Conservation (phyloP, 1,140 invertebrate genomes). For the Solenopsis invicta region DNA sequence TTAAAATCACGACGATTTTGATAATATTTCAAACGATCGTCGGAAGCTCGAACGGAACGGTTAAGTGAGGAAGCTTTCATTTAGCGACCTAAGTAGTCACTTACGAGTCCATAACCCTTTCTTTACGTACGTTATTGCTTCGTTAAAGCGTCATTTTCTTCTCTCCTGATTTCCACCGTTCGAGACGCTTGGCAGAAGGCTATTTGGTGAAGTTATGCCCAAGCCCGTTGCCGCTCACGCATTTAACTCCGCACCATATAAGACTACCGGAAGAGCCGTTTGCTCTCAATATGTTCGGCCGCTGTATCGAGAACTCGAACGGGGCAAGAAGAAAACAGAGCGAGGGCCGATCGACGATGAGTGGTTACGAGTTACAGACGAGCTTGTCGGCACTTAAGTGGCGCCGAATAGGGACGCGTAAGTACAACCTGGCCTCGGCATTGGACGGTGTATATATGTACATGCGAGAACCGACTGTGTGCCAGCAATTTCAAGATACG, state of each 20-base stretch:
- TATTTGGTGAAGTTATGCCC: constrained; percentile 66
- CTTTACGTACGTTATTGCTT: constrained; percentile 74
- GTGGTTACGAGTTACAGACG: constrained; percentile 73
- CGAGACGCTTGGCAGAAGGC: constrained; percentile 49
- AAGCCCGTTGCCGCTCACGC: constrained; percentile 21
- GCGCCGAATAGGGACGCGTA: constrained; percentile 73
- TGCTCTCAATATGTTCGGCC: constrained; percentile 71
- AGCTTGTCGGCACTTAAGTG: constrained; percentile 74
- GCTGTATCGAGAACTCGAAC: constrained; percentile 37
- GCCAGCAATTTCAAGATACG: constrained; percentile 13
- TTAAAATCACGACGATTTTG: background rate
- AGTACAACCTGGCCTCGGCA: constrained; percentile 62
- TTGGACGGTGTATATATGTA: background rate
- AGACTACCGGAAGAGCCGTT: constrained; percentile 74
- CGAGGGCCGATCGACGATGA: constrained; percentile 57
- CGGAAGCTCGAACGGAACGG: constrained; percentile 38
- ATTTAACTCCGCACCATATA: constrained; percentile 73
- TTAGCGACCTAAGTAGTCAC: constrained; percentile 63
- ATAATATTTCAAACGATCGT: constrained; percentile 52
- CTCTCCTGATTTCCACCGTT: constrained; percentile 67
- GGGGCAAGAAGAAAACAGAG: constrained; percentile 6
- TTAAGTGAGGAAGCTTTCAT: constrained; percentile 67
- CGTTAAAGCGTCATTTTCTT: constrained; percentile 75
- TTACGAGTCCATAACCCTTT: constrained; percentile 72
- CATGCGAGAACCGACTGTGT: background rate